Percentiles rank a stretch among this genome's conserved stretches.
These are phyloP conservation scores for Stegophylla sp. DNA, from an alignment of 2,888 invertebrate species.

Conservation along the genomic window DNA sequence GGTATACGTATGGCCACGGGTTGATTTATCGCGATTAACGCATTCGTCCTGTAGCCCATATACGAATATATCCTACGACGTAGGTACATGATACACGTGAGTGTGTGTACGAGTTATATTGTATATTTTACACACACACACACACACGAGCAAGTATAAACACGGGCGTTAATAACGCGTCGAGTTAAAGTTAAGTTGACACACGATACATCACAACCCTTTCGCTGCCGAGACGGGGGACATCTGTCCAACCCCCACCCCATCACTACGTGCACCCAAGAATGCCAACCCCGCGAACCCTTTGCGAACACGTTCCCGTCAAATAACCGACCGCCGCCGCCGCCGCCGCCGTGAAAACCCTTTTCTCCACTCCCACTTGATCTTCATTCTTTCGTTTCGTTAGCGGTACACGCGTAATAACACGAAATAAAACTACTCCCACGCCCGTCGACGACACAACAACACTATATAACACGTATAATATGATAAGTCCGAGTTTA, in stretches of 20 bases:
- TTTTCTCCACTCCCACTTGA: constrained; percentile 45
- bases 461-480: not conserved
- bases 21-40: no score
- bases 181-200: constrained; percentile 59
- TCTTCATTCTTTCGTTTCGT: constrained; percentile 19
- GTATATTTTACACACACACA: not conserved
- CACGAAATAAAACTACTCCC: not conserved
- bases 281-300: not conserved
- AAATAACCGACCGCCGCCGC: constrained; percentile 43
- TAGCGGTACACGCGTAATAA: not conserved
- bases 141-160: not conserved
- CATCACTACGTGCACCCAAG: not conserved
- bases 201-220: constrained; percentile 58
- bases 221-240: constrained; percentile 24
- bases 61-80: no score
- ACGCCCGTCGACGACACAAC: not conserved
- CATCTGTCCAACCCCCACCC: constrained; percentile 15
- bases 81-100: no score
- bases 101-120: not conserved
- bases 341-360: constrained; percentile 1
- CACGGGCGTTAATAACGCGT: constrained; percentile 57
- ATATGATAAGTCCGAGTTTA: no score
- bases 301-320: constrained; percentile 19
- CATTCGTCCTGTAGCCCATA: no score
- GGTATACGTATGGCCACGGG: no score